A percentile compares a stretch with the other conserved stretches of the same genome.
phyloP scores from a whole-genome alignment of 2,797 vertebrate genomes.

The Orientallactaga sibirica region DNA sequence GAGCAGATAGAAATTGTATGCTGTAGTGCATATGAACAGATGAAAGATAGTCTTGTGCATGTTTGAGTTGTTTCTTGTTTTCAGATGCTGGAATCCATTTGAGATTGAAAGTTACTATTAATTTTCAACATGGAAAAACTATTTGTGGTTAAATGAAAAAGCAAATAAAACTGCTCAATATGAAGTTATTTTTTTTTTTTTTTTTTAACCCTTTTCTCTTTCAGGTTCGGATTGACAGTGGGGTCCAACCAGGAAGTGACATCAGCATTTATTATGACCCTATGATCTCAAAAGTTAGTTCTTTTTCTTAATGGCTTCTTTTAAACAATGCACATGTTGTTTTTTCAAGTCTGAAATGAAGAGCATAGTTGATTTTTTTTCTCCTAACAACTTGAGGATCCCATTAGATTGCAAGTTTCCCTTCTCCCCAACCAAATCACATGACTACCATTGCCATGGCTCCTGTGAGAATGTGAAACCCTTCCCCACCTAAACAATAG shows the following conservation, averaged over 20 bases:
- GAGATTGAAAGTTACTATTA: constrained; percentile 58
- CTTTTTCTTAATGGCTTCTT: constrained; percentile 60
- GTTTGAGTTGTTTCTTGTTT: constrained; percentile 57
- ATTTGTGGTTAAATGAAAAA: constrained; percentile 16
- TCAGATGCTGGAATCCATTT: constrained; percentile 59
- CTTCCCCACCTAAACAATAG: not conserved
- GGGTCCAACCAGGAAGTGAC: constrained; percentile 98
- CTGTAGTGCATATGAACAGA: constrained; percentile 56
- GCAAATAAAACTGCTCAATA: not conserved
- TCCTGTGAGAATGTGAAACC: too few relatives aligned
- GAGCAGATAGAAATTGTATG: not conserved
- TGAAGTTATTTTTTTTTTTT: constrained; percentile 46
- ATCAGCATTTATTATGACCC: constrained; percentile 99
- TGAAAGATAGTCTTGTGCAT: constrained; percentile 48
- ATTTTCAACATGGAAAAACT: constrained; percentile 47
- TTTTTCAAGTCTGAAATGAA: constrained; percentile 14
- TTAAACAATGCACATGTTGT: not conserved
- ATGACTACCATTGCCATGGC: too few relatives aligned
- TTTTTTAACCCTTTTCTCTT: constrained; percentile 64
- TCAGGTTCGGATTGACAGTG: constrained; percentile 98
- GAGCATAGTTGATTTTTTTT: constrained; percentile 16
- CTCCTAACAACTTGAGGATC: constrained; percentile 24
- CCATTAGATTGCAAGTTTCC: not conserved
- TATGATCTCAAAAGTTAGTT: constrained; percentile 99
- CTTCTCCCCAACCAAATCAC: not conserved